These are phyloP conservation scores for Protophormia terraenovae DNA, from an alignment of 2,888 invertebrate genomes.

Conservation along the genomic window DNA sequence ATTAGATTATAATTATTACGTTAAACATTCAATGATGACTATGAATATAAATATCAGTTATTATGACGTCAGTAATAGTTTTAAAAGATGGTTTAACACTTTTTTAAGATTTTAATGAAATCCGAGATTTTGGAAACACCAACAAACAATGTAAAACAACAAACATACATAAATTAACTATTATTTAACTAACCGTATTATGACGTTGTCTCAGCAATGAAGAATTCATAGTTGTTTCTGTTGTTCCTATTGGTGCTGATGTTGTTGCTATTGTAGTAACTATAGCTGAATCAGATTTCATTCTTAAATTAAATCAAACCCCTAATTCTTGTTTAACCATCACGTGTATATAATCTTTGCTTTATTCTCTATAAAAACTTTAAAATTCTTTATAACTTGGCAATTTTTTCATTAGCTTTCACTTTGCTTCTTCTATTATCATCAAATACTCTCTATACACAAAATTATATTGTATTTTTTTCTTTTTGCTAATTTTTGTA, in stretches of 20 bases:
- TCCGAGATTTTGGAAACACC: too few relatives aligned
- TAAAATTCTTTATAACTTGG: not conserved
- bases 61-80: not conserved
- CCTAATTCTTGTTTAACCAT: not conserved
- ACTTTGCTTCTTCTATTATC: not conserved
- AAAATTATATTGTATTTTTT: not conserved
- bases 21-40: not conserved
- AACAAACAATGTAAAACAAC: too few relatives aligned
- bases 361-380: not conserved
- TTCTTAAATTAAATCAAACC: not conserved
- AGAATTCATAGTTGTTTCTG: slow-evolving; percentile 6
- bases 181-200: slow-evolving; percentile 44
- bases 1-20: not conserved
- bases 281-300: slow-evolving; percentile 2
- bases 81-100: not conserved
- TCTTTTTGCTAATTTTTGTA: slow-evolving; percentile 8
- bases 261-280: not conserved
- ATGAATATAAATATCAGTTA: not conserved
- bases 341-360: not conserved
- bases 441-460: not conserved
- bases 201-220: slow-evolving; percentile 40
- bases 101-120: not conserved
- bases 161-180: not conserved
- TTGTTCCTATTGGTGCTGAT: not conserved
- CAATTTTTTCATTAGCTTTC: slow-evolving; percentile 28